These are phyloP conservation scores for Lamellibrachia columna DNA, from an alignment of 2,888 invertebrate genomes.

Conservation along the genomic window DNA sequence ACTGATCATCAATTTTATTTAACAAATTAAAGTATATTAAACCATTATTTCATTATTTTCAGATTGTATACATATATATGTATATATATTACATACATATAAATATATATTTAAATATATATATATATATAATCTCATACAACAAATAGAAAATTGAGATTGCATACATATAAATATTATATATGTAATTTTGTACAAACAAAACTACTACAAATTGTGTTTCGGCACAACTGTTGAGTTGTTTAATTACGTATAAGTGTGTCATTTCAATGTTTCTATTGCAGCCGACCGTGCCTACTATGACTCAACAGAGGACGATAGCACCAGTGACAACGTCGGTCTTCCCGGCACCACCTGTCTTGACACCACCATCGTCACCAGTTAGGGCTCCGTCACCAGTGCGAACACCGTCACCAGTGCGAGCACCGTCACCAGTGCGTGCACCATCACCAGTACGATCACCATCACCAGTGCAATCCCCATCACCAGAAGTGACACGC, in stretches of 20 bases:
- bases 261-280: not conserved
- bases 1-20: not conserved
- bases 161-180: too few species aligned
- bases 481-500: conserved; percentile 13
- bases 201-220: too few species aligned
- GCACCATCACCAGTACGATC: not conserved
- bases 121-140: not conserved
- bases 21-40: not conserved
- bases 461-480: conserved; percentile 14
- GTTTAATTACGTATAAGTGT: too few species aligned
- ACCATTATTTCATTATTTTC: not conserved
- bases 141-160: too few species aligned
- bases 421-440: conserved; percentile 24
- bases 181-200: too few species aligned
- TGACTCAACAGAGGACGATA: not conserved
- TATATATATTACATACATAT: too few species aligned
- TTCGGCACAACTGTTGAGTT: not conserved
- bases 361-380: not conserved
- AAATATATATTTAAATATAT: too few species aligned
- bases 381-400: not conserved
- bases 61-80: too few species aligned
- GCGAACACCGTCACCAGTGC: not conserved
- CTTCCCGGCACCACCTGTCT: not conserved
- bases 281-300: not conserved
- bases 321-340: not conserved